Evolutionary conservation across 1,140 invertebrate species (phyloP).

Genomic region (Caenorhabditis remanei): DNA sequence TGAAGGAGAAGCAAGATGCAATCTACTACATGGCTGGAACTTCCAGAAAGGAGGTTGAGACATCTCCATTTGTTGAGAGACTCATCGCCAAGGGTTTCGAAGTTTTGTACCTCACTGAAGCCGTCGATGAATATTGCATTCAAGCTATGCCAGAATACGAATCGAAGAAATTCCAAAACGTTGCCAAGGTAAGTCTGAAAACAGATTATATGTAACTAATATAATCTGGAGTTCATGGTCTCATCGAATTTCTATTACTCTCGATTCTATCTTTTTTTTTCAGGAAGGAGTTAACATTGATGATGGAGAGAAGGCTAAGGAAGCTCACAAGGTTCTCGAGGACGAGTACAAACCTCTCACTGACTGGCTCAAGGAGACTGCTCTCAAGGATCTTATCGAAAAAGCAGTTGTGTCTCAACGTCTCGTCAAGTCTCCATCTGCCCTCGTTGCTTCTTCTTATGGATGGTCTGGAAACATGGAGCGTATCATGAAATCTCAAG

Average conservation of each 20-base stretch:
- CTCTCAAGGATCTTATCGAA: conserved; percentile 82
- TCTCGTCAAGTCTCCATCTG: conserved; percentile 91
- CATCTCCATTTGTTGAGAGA: conserved; percentile 94
- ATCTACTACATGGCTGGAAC: conserved; percentile 97
- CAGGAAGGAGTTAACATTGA: conserved; percentile 88
- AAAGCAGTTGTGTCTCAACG: conserved; percentile 91
- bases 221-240: neutral
- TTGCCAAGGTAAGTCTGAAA: conserved; percentile 84
- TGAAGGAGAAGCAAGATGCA: conserved; percentile 95
- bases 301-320: conserved; percentile 86
- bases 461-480: conserved; percentile 99
- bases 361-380: conserved; percentile 89
- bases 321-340: conserved; percentile 86
- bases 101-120: conserved; percentile 93
- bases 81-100: conserved; percentile 94
- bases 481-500: conserved; percentile 92
- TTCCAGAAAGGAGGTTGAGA: conserved; percentile 88
- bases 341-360: conserved; percentile 89
- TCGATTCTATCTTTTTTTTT: neutral
- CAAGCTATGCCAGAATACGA: conserved; percentile 98
- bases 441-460: conserved; percentile 94
- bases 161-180: conserved; percentile 98
- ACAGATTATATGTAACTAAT: too few species aligned
- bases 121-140: conserved; percentile 97
- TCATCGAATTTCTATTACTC: neutral